Evolutionary conservation across 2,797 vertebrate species (phyloP), one percentile per base, ranked within the genome.

Genomic region (Enteromius fasciolatus): DNA sequence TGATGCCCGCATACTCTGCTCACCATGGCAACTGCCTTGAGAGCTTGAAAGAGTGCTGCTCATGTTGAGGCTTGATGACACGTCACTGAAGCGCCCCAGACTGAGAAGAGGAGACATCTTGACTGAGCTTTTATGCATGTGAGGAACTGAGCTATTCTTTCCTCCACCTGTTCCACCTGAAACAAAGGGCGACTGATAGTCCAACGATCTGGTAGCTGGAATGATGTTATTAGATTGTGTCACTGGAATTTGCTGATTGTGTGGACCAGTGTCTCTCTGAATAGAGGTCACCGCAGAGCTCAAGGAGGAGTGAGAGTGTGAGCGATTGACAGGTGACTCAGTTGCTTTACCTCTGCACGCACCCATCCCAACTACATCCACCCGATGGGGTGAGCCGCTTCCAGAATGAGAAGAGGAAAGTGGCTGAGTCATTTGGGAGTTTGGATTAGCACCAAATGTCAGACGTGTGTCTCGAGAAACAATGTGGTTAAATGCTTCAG

Each of bases 261-360:
- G 85, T 28, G 87, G 87, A 82, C 84, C 84, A 12, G 44, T 54
- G n/a, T 83, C 61, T 68, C 85, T 89, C 75, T 89, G 88, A 11
- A 33, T 52, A 1, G 91, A 90, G 70, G 83, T 85, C 44, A 92
- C 73, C 0, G 91, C 80, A 2, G 89, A 70, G 75, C 82, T 87
- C 0, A 94, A 79, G 0, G 93, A 89, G 0, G 93, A 91, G 48
- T 93, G 94, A 7, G 95, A 96, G 77, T 88, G 94, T 31, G 94
- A 95, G 20, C 89, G 90, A 75, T 85, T 88, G 0, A 92, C 83
- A 0, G 88, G 79, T 0, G 92, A 93, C 50, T 7, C 50, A 1
- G 33, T 69, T 4, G 84, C 63, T 12, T 81, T 78, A 48, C 74
- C 76, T 72, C 78, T 72, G 31, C 39, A 46, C 1, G 46, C 46